phyloP scores from a whole-genome alignment of 2,797 vertebrate genomes.

The Coranthus polyacanthus region DNA sequence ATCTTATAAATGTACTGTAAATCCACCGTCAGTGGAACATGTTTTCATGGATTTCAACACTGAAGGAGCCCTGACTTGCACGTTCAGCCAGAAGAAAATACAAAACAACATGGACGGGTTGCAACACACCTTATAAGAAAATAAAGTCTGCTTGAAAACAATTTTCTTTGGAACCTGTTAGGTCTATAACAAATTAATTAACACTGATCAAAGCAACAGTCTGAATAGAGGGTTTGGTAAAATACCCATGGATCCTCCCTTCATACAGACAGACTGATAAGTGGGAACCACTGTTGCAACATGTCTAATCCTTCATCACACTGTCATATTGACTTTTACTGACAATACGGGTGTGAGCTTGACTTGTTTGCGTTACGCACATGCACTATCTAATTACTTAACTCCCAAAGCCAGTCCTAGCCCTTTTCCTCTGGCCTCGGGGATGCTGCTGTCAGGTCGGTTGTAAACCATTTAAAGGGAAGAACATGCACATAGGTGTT shows the following conservation, averaged over 20 bases:
- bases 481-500: constrained; percentile 16
- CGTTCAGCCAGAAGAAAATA: constrained; percentile 22
- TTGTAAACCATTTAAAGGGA: neutral
- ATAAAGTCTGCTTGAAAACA: neutral
- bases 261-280: constrained; percentile 9
- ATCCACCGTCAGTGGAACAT: neutral
- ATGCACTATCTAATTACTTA: constrained; percentile 43
- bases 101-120: constrained; percentile 5
- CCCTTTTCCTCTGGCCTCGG: constrained; percentile 43
- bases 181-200: constrained; percentile 3
- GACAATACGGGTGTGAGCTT: constrained; percentile 42
- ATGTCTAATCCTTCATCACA: constrained; percentile 39
- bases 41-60: constrained; percentile 8
- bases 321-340: constrained; percentile 34
- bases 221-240: constrained; percentile 46
- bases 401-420: constrained; percentile 24
- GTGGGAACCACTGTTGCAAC: constrained; percentile 41
- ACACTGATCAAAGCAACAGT: constrained; percentile 37
- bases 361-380: constrained; percentile 43
- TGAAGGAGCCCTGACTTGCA: constrained; percentile 9
- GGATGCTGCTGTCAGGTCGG: constrained; percentile 29
- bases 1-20: constrained; percentile 11
- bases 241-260: constrained; percentile 31
- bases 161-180: constrained; percentile 24
- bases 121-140: constrained; percentile 17